These are phyloP conservation scores for Digitonthophagus gazella DNA, from an alignment of 2,888 invertebrate genomes.

Conservation along the genomic window DNA sequence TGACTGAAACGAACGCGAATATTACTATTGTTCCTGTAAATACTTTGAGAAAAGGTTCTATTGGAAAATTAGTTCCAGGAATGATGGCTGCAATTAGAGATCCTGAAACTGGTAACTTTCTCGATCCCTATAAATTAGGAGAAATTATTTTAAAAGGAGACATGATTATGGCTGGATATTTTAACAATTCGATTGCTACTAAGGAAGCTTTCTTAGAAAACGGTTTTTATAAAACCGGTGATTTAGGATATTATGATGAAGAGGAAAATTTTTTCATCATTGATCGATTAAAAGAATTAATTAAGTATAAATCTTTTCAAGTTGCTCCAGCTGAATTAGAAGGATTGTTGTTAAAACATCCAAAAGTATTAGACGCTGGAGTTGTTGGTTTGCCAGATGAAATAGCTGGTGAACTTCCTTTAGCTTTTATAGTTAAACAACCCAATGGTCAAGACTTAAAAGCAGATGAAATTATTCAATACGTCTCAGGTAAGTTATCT, in stretches of 20 bases:
- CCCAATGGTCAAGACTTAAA: slow-evolving; percentile 51
- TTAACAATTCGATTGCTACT: slow-evolving; percentile 68
- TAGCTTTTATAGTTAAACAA: slow-evolving; percentile 72
- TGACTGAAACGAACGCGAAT: slow-evolving; percentile 69
- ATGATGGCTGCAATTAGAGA: slow-evolving; percentile 62
- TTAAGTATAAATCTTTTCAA: too few relatives aligned
- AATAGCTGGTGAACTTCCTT: slow-evolving; percentile 70
- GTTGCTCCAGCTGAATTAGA: slow-evolving; percentile 85
- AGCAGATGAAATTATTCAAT: slow-evolving; percentile 46
- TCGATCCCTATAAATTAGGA: slow-evolving; percentile 64
- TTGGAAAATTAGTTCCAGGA: slow-evolving; percentile 52
- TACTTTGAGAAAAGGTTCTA: slow-evolving; percentile 9
- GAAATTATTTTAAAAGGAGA: slow-evolving; percentile 80
- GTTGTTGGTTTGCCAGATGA: slow-evolving; percentile 80
- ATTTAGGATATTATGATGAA: slow-evolving; percentile 57
- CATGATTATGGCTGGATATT: slow-evolving; percentile 75
- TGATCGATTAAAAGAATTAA: slow-evolving; percentile 75
- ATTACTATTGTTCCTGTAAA: slow-evolving; percentile 46
- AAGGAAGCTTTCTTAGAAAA: slow-evolving; percentile 61
- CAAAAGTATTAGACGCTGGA: slow-evolving; percentile 72
- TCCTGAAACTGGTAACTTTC: slow-evolving; percentile 57
- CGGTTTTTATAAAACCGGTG: slow-evolving; percentile 71
- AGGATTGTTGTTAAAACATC: slow-evolving; percentile 68
- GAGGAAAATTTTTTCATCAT: slow-evolving; percentile 64
- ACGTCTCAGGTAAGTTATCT: slow-evolving; percentile 48